Conservation (phyloP, 2,888 invertebrate genomes). For the Caenorhabditis sp. region DNA sequence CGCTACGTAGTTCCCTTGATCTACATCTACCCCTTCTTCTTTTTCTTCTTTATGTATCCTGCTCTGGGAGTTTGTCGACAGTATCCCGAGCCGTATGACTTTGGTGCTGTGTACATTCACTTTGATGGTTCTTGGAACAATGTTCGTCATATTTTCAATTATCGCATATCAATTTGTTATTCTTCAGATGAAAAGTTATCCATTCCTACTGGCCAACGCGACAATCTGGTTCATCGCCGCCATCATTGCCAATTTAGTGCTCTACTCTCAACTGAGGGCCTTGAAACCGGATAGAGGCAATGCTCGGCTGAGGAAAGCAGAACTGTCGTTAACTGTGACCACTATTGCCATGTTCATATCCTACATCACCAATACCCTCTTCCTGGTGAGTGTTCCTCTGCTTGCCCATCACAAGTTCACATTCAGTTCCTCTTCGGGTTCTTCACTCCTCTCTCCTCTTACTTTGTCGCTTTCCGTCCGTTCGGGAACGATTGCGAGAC, state of each 20-base stretch:
- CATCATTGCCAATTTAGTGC: background rate
- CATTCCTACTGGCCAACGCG: background rate
- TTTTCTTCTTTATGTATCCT: slow-evolving; percentile 31
- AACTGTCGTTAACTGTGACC: slow-evolving; percentile 15
- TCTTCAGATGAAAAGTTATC: slow-evolving; percentile 17
- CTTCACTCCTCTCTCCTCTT: background rate
- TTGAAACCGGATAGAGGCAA: background rate
- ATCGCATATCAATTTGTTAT: background rate
- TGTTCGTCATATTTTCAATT: background rate
- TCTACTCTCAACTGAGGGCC: slow-evolving; percentile 7
- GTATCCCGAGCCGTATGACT: slow-evolving; percentile 9
- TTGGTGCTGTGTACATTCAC: slow-evolving; percentile 25
- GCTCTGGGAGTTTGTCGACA: slow-evolving; percentile 38
- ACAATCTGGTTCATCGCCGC: slow-evolving; percentile 1
- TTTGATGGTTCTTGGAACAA: slow-evolving; percentile 20
- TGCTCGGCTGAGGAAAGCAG: slow-evolving; percentile 10
- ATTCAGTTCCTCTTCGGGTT: slow-evolving; percentile 11
- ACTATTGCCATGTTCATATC: slow-evolving; percentile 27
- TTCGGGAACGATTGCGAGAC: slow-evolving; percentile 23
- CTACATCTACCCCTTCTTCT: slow-evolving; percentile 9
- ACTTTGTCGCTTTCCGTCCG: slow-evolving; percentile 11
- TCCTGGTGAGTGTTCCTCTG: slow-evolving; percentile 31
- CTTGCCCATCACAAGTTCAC: too few relatives aligned
- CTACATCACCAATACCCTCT: slow-evolving; percentile 17
- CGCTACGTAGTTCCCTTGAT: slow-evolving; percentile 12